phyloP scores from a whole-genome alignment of 2,888 invertebrate genomes.

The Dryocosmus kuriphilus region DNA sequence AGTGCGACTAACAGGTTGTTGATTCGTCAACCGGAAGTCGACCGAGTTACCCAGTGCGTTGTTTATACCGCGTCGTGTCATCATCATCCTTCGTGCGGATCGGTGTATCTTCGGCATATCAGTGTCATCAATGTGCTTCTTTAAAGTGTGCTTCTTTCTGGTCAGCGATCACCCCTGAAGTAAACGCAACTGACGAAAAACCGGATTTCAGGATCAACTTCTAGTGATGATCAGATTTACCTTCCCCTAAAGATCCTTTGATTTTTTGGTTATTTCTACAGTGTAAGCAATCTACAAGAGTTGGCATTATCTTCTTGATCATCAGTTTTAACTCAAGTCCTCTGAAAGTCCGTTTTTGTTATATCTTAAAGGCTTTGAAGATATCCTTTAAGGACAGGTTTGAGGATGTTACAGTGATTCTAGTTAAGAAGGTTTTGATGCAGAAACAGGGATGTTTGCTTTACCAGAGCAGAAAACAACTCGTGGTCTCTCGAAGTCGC shows the following conservation, averaged over 20 bases:
- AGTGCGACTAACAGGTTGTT: constrained; percentile 57
- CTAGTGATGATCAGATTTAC: too few relatives aligned
- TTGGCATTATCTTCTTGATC: not conserved
- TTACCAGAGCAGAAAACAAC: not conserved
- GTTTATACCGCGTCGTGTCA: not conserved
- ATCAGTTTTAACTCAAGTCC: not conserved
- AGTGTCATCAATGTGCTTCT: not conserved
- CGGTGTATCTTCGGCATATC: not conserved
- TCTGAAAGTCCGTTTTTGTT: not conserved
- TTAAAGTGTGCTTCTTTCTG: not conserved
- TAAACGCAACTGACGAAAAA: not conserved
- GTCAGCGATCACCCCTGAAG: not conserved
- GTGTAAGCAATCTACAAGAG: too few relatives aligned
- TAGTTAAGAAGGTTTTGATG: not conserved
- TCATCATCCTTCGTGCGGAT: not conserved
- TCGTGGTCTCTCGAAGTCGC: not conserved
- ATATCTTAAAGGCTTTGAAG: too few relatives aligned
- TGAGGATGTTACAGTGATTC: not conserved
- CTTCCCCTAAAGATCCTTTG: too few relatives aligned
- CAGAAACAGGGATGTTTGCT: not conserved
- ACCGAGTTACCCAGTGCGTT: constrained; percentile 22
- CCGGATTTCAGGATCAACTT: too few relatives aligned
- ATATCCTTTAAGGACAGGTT: too few relatives aligned
- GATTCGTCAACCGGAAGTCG: constrained; percentile 41
- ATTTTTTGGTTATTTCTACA: too few relatives aligned